These are phyloP conservation scores for Ptychochromis oligacanthus DNA, from an alignment of 2,113 vertebrate genomes.

Conservation along the genomic window DNA sequence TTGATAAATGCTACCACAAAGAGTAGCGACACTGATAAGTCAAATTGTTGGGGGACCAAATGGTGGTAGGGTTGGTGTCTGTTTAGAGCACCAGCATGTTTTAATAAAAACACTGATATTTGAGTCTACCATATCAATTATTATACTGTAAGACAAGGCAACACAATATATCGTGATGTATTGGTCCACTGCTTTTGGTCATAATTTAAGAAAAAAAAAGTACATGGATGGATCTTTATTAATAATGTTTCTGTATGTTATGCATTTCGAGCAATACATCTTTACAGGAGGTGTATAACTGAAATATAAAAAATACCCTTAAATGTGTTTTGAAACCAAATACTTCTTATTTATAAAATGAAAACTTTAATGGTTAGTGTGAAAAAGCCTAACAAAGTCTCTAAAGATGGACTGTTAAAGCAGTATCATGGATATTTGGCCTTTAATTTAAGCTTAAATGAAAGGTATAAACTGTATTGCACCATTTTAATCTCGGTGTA, in stretches of 20 bases:
- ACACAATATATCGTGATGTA: not conserved
- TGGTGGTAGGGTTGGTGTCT: fast-evolving
- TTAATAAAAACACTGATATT: not conserved
- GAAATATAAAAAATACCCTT: too few relatives aligned
- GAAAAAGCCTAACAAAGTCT: too few relatives aligned
- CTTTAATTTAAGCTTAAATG: too few relatives aligned
- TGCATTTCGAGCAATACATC: not conserved
- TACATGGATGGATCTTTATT: not conserved
- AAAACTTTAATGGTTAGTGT: too few relatives aligned
- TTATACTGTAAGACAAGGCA: not conserved
- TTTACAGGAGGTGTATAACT: too few relatives aligned
- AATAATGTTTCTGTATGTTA: not conserved
- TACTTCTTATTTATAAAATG: too few relatives aligned
- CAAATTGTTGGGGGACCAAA: too few relatives aligned
- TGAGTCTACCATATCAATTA: not conserved
- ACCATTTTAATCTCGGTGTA: too few relatives aligned
- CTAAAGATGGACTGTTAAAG: too few relatives aligned
- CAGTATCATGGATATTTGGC: too few relatives aligned
- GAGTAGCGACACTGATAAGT: not conserved
- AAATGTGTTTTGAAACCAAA: too few relatives aligned
- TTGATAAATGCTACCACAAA: not conserved
- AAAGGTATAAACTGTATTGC: too few relatives aligned
- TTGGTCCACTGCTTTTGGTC: not conserved
- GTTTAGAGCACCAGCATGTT: not conserved
- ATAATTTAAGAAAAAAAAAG: not conserved